Evolutionary conservation across 92 coral and sea anemone species (phyloP), one percentile per base, ranked within the genome.

Genomic region (Epizoanthus scotinus): DNA sequence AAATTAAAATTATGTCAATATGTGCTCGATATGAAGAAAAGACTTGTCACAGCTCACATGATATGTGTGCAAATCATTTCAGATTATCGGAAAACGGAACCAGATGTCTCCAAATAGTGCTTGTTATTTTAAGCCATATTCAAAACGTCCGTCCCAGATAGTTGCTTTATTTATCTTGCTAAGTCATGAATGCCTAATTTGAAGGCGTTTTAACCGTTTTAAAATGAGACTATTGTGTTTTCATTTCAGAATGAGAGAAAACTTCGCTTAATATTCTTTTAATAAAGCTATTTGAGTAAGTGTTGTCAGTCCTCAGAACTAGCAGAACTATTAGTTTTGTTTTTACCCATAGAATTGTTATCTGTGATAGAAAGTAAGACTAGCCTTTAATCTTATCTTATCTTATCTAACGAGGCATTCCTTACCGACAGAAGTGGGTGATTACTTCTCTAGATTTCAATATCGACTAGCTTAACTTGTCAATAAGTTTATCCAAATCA

Each of bases 1-100:
- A 73, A 56, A 73, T 73, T 73, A 73, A 73, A 75, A 58, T 59
- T 57, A 29, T 75, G 61, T 75, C 81, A 75, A 58, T 75, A 75
- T 53, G 7, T 26, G 38, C 81, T 75, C 61, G 81, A 75, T 34
- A 40, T 36, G 68, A 75, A 59, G 54, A 75, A 75, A 75, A 59
- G 68, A 75, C 19, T 15, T 75, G 81, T 75, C 81, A 75, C 3
- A 58, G 36, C 40, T 52, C 29, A 22, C 28, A 38, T 36, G 67
- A 58, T 75, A 60, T 59, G 81, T 75, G 81, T 75, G 52, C 68
- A 58, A 58, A 57, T 75, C 68, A 58, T 75, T 73, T 75, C 68
- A 75, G 55, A 58, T 75, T 47, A 38, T 36, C 12, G n/a, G 9
- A 24, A 21, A 60, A 36, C 68, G 81, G 81, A 75, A 75, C 67